A percentile compares a stretch with the other conserved stretches of the same genome.
phyloP scores from a whole-genome alignment of 2,888 invertebrate genomes.

The Ochlodes sylvanus region DNA sequence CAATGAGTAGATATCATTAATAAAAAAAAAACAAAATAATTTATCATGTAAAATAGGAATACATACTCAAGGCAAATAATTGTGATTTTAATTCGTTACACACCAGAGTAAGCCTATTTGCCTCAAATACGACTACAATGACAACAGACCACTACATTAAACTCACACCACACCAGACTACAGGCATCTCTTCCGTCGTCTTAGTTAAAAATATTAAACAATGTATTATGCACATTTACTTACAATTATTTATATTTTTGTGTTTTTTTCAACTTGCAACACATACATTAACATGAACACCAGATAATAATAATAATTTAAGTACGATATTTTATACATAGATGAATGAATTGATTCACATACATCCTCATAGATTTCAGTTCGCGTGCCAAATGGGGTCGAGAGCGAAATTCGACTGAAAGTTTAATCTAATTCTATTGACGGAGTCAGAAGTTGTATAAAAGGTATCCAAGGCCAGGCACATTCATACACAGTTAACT shows the following conservation, averaged over 20 bases:
- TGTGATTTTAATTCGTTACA: slow-evolving; percentile 18
- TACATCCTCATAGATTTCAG: neutral
- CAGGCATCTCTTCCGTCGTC: slow-evolving; percentile 34
- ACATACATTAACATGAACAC: slow-evolving; percentile 42
- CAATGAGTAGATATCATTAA: slow-evolving; percentile 22
- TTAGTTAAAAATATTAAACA: slow-evolving; percentile 49
- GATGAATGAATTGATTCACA: slow-evolving; percentile 30
- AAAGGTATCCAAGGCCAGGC: neutral
- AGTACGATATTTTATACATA: slow-evolving; percentile 41
- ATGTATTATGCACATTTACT: slow-evolving; percentile 68
- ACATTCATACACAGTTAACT: neutral
- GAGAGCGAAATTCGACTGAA: neutral
- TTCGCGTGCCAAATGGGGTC: neutral
- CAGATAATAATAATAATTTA: slow-evolving; percentile 44
- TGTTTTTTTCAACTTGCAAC: slow-evolving; percentile 55
- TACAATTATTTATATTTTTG: slow-evolving; percentile 48
- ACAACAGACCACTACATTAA: slow-evolving; percentile 49
- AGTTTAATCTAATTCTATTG: neutral
- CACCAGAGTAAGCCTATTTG: slow-evolving; percentile 4
- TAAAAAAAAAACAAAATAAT: slow-evolving; percentile 28
- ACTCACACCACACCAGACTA: slow-evolving; percentile 51
- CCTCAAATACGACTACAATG: slow-evolving; percentile 41
- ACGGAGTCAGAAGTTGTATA: neutral
- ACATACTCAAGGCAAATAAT: slow-evolving; percentile 23
- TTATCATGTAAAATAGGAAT: slow-evolving; percentile 24